Conservation (phyloP, 2,888 invertebrate species). For the Steinernema carpocapsae region DNA sequence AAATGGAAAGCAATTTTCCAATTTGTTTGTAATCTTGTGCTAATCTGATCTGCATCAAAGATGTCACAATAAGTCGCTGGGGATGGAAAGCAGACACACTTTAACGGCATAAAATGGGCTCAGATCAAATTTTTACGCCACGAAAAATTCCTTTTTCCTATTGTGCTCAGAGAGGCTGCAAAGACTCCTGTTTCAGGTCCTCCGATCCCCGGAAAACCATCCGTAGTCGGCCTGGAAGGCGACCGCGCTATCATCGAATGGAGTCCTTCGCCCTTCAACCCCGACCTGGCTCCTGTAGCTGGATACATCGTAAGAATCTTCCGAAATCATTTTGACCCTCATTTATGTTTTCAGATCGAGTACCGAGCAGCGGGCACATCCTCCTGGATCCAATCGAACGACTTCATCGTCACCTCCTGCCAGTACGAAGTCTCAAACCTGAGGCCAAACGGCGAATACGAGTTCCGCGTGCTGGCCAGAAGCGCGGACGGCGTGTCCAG, state of each 20-base stretch:
- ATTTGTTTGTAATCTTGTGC: background rate
- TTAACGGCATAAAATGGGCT: too few relatives aligned
- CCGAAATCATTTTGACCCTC: too few relatives aligned
- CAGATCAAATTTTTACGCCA: too few relatives aligned
- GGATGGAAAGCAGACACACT: too few relatives aligned
- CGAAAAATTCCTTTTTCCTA: too few relatives aligned
- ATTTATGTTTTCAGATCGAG: slow-evolving; percentile 47
- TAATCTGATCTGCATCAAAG: background rate
- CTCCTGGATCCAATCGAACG: slow-evolving; percentile 65
- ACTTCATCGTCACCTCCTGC: slow-evolving; percentile 50
- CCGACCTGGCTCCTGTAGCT: slow-evolving; percentile 47
- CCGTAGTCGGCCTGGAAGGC: slow-evolving; percentile 59
- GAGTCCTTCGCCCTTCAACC: slow-evolving; percentile 45
- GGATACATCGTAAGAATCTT: slow-evolving; percentile 55
- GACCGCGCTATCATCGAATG: slow-evolving; percentile 63
- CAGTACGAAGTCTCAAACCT: slow-evolving; percentile 60
- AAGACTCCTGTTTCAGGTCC: slow-evolving; percentile 34
- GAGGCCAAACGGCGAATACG: slow-evolving; percentile 68
- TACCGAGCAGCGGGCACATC: slow-evolving; percentile 52
- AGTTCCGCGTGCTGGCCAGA: slow-evolving; percentile 65
- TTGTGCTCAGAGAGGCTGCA: too few relatives aligned
- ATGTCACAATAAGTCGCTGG: background rate
- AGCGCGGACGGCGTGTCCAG: slow-evolving; percentile 61
- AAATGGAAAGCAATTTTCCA: too few relatives aligned
- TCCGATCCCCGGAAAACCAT: slow-evolving; percentile 60